Evolutionary conservation across 2,113 vertebrate species (phyloP).

Genomic region (Eptesicus fuscus): DNA sequence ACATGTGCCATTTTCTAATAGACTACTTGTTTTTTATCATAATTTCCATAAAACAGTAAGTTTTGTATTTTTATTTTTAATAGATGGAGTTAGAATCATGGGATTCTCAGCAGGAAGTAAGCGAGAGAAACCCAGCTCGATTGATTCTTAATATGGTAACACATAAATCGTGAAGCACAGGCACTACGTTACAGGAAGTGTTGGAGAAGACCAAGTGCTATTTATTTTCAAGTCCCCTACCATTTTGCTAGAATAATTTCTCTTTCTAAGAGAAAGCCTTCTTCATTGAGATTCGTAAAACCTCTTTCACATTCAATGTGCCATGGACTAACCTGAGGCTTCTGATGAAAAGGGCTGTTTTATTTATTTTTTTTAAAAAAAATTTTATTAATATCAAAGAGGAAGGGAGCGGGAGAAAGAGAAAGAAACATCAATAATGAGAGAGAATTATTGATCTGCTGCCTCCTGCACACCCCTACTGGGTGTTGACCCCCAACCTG

Average conservation of each 20-base stretch:
- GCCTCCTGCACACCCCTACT: no score
- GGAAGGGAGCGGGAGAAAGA: no score
- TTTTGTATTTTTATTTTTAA: not conserved
- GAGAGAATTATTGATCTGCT: no score
- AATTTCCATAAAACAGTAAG: not conserved
- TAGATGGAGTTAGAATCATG: not conserved
- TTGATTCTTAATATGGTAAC: not conserved
- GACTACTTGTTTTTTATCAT: not conserved
- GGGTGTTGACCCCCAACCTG: no score
- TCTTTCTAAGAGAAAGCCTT: conserved; percentile 1
- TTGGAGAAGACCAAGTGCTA: not conserved
- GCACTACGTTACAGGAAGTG: not conserved
- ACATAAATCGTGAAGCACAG: conserved; percentile 42
- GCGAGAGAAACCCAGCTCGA: not conserved
- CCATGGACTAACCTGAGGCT: not conserved
- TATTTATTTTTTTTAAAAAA: not conserved
- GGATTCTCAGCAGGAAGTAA: not conserved
- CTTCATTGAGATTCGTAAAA: conserved; percentile 28
- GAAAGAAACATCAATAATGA: no score
- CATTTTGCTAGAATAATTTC: conserved; percentile 48
- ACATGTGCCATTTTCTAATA: not conserved
- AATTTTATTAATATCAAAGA: no score
- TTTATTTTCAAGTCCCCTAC: conserved; percentile 51
- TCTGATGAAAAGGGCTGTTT: not conserved
- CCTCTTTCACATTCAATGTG: conserved; percentile 37